phyloP scores from a whole-genome alignment of 2,113 vertebrate genomes.

The Columbina picui region DNA sequence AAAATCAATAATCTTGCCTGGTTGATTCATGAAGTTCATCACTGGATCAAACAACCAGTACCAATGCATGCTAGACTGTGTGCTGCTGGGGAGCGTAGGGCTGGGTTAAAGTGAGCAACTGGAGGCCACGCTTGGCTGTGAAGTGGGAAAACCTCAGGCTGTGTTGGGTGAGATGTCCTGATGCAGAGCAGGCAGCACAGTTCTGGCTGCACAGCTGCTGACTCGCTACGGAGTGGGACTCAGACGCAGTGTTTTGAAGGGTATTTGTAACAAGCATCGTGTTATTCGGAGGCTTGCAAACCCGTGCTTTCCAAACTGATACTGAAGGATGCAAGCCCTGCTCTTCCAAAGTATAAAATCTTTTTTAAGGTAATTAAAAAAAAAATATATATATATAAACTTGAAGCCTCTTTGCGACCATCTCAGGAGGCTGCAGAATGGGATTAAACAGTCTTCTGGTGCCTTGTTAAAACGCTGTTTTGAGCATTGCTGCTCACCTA shows the following conservation, averaged over 20 bases:
- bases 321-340: neutral
- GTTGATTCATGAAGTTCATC: neutral
- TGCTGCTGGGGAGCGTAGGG: neutral
- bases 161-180: neutral
- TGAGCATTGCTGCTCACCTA: neutral
- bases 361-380: neutral
- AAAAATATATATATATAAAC: neutral
- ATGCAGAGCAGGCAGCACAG: neutral
- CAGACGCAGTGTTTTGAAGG: rapidly evolving
- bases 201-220: neutral
- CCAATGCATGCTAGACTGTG: neutral
- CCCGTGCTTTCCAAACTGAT: neutral
- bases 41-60: neutral
- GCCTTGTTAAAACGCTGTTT: neutral
- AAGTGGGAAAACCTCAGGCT: neutral
- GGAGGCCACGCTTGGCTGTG: neutral
- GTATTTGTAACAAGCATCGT: neutral
- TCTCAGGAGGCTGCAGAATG: neutral
- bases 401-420: neutral
- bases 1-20: neutral
- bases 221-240: rapidly evolving
- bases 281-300: neutral
- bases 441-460: neutral
- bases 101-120: neutral
- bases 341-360: neutral